Evolutionary conservation across 1,140 invertebrate species (phyloP), one percentile per base, ranked within the genome.

Genomic region (Drosophila sp.): DNA sequence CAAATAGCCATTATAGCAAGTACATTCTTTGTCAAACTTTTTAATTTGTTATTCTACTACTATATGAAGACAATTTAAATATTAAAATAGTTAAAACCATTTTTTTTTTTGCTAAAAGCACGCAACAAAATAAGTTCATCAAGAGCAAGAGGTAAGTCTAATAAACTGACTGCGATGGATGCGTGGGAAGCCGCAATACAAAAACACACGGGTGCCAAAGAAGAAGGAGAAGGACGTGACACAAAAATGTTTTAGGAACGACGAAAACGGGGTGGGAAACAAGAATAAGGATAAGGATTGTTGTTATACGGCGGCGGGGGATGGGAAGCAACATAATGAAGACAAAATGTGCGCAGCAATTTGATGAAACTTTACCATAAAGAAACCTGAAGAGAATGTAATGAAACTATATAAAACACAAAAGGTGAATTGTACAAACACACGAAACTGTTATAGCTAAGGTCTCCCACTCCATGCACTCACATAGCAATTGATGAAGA

Each of bases 391-490:
- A 58, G 29, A 60, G 55, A 41, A 35, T 17, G 35, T 58, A 35
- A 58, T 58, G 56, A 58, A 62, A 65, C 44, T 64, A 38, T 30
- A 69, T n/a, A 40, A 38, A 8, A 38, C 8, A 38, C 1, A 29
- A 47, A 67, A 44, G 23, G 44, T 60, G 30, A 76, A 70, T 70
- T 63, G 55, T 70, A 65, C 35, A 76, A 70, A 74, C 77, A 63
- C 77, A 79, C 70, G 63, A 62, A 72, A 78, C 76, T 44, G 62
- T 78, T 74, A 63, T 6, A 38, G 7, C 7, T 8, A 35, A 35
- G 35, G 35, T 38, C 10, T 11, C 35, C 35, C 3, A 38, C 35
- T 10, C 17, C 17, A 17, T 11, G 11, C 44, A 66, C 64, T 47
- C 38, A 60, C 58, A 44, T 23, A 44, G 29, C 30, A 29, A 7